These are phyloP conservation scores for Cyaniris semiargus DNA, from an alignment of 2,888 invertebrate genomes.

Conservation along the genomic window DNA sequence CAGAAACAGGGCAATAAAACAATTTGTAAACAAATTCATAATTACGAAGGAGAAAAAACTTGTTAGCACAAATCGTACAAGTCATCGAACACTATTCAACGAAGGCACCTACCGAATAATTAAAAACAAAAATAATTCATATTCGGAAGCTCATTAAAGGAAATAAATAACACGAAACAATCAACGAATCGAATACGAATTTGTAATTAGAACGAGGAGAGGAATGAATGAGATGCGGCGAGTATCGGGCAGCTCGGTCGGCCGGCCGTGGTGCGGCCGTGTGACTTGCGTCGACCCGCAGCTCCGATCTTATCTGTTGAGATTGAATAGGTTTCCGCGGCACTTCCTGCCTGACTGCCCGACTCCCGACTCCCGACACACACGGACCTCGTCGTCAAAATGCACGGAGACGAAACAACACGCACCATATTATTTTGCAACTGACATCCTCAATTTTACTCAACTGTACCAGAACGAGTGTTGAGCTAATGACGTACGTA, in stretches of 20 bases:
- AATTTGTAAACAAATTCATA: slow-evolving; percentile 30
- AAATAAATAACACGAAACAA: slow-evolving; percentile 65
- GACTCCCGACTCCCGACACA: slow-evolving; percentile 47
- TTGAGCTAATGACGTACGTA: no score
- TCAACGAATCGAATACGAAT: slow-evolving; percentile 74
- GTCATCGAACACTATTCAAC: slow-evolving; percentile 43
- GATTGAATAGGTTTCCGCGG: slow-evolving; percentile 79
- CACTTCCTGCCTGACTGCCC: slow-evolving; percentile 59
- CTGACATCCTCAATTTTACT: neutral
- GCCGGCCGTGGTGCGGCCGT: no score
- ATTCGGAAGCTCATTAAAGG: slow-evolving; percentile 73
- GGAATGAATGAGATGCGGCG: slow-evolving; percentile 68
- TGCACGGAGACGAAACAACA: no score
- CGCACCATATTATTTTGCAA: no score
- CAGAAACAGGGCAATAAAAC: slow-evolving; percentile 30
- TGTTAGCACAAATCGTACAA: slow-evolving; percentile 41
- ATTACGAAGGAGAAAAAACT: slow-evolving; percentile 17
- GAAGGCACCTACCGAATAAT: slow-evolving; percentile 48
- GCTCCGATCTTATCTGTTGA: slow-evolving; percentile 76
- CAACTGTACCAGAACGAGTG: neutral
- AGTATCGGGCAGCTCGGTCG: slow-evolving; percentile 40
- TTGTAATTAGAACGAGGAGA: slow-evolving; percentile 76
- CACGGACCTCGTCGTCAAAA: no score
- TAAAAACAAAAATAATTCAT: slow-evolving; percentile 46
- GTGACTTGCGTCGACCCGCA: slow-evolving; percentile 55